Percentiles rank a stretch among this genome's conserved stretches.
phyloP scores from a whole-genome alignment of 2,888 invertebrate species.

The Antheraea yamamai region DNA sequence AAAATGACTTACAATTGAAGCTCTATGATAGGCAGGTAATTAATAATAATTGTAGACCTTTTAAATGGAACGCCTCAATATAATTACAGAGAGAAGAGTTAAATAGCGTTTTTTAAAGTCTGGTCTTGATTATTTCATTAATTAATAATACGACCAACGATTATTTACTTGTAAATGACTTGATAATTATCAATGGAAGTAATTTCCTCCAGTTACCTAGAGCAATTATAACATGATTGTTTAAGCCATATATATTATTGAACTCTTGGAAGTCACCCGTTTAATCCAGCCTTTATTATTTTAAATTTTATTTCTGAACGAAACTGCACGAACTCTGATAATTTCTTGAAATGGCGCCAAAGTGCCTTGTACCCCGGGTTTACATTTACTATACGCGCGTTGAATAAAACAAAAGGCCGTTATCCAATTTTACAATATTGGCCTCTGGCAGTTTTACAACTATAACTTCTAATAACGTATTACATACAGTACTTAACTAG shows the following conservation, averaged over 20 bases:
- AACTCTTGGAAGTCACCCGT: not conserved
- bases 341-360: slow-evolving; percentile 70
- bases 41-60: not conserved
- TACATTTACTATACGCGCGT: slow-evolving; percentile 55
- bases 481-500: not conserved
- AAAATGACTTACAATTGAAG: not conserved
- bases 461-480: not conserved
- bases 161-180: not conserved
- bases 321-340: slow-evolving; percentile 37
- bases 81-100: not conserved
- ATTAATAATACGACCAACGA: not conserved
- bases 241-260: not conserved
- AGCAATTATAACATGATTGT: not conserved
- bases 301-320: slow-evolving; percentile 37
- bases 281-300: slow-evolving; percentile 20
- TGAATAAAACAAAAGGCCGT: slow-evolving; percentile 37
- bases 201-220: not conserved
- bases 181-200: not conserved
- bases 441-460: not conserved
- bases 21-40: not conserved
- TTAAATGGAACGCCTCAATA: not conserved
- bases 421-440: slow-evolving; percentile 17
- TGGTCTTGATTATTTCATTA: not conserved
- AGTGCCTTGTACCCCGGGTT: slow-evolving; percentile 46
- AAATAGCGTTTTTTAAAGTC: not conserved